Percentiles rank a stretch among this genome's conserved stretches.
phyloP scores from a whole-genome alignment of 2,113 vertebrate genomes.

The Erinaceus europaeus region DNA sequence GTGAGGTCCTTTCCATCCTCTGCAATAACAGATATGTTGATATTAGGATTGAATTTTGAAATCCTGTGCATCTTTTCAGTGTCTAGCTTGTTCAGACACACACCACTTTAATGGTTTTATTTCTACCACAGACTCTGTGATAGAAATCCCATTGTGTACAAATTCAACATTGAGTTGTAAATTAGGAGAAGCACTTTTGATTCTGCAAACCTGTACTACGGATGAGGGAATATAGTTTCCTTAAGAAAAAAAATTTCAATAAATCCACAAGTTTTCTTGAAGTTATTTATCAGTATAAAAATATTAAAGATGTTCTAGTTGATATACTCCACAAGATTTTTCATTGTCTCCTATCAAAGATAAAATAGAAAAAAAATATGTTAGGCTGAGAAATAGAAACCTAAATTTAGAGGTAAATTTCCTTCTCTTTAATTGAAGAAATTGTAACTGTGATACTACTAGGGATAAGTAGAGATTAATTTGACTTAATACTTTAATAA shows the following conservation, averaged over 20 bases:
- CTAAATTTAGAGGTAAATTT: background rate
- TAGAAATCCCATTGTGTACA: background rate
- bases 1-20: background rate
- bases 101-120: background rate
- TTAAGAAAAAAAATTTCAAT: background rate
- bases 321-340: background rate
- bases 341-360: background rate
- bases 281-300: background rate
- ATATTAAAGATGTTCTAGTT: background rate
- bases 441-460: background rate
- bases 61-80: background rate
- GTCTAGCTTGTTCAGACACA: background rate
- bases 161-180: background rate
- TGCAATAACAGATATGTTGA: background rate
- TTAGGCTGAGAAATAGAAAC: slow-evolving; percentile 21
- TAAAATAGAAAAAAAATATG: background rate
- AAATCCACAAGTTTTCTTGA: background rate
- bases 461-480: background rate
- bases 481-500: background rate
- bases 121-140: background rate
- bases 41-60: slow-evolving; percentile 8
- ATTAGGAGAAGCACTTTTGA: background rate
- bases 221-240: background rate
- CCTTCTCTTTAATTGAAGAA: background rate
- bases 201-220: background rate